phyloP scores from a whole-genome alignment of 2,797 vertebrate genomes.

The Tokudaia muenninki region DNA sequence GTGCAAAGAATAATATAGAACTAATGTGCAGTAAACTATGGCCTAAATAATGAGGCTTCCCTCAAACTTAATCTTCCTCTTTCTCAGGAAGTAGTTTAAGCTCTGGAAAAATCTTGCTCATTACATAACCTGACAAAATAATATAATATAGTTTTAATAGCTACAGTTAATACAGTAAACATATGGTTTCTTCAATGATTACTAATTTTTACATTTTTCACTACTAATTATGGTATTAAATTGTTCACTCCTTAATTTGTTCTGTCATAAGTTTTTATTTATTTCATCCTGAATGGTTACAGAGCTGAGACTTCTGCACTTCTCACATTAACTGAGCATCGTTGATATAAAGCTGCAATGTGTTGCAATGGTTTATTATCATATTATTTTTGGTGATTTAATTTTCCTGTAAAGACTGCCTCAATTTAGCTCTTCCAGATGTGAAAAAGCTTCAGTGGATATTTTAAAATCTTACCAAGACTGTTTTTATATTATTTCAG shows the following conservation, averaged over 20 bases:
- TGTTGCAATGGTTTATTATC: conserved; percentile 69
- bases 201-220: conserved; percentile 81
- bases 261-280: conserved; percentile 81
- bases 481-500: conserved; percentile 49
- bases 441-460: conserved; percentile 63
- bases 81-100: conserved; percentile 65
- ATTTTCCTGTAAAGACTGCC: conserved; percentile 62
- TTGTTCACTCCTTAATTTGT: conserved; percentile 79
- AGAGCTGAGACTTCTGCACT: conserved; percentile 73
- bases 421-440: conserved; percentile 67
- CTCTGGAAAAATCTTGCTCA: conserved; percentile 73
- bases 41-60: conserved; percentile 66
- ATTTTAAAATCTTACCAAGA: conserved; percentile 50
- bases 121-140: conserved; percentile 80
- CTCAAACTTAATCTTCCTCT: conserved; percentile 62
- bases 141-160: conserved; percentile 80
- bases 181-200: conserved; percentile 80
- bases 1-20: conserved; percentile 60
- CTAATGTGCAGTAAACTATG: conserved; percentile 65
- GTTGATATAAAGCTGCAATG: conserved; percentile 56
- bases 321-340: conserved; percentile 66
- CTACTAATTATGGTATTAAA: conserved; percentile 81
- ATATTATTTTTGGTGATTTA: conserved; percentile 76
- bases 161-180: conserved; percentile 78
- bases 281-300: conserved; percentile 67